phyloP scores from a whole-genome alignment of 1,140 invertebrate genomes.

The Armadillidium nasatum region DNA sequence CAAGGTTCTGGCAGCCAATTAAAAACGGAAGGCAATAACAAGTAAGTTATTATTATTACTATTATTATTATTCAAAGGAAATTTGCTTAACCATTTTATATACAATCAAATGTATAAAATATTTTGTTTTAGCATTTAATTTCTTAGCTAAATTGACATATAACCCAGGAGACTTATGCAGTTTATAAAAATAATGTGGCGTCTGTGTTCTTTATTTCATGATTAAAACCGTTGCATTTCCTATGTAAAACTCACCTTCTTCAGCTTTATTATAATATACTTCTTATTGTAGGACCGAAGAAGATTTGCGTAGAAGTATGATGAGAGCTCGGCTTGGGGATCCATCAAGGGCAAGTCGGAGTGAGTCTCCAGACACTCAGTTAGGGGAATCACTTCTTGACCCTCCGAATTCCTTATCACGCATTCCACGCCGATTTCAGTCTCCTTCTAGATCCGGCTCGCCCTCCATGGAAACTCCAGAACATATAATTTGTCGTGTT shows the following conservation, averaged over 20 bases:
- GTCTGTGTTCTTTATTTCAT: too few relatives aligned
- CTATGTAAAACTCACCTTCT: neutral
- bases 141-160: too few relatives aligned
- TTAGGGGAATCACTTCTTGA: conserved; percentile 53
- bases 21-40: too few relatives aligned
- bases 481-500: conserved; percentile 48
- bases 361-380: conserved; percentile 45
- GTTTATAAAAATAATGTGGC: too few relatives aligned
- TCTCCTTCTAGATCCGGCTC: conserved; percentile 49
- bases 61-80: too few relatives aligned
- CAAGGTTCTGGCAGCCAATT: too few relatives aligned
- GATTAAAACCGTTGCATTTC: too few relatives aligned
- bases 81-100: too few relatives aligned
- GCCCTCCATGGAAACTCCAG: conserved; percentile 50
- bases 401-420: conserved; percentile 48
- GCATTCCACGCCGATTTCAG: conserved; percentile 49
- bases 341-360: conserved; percentile 32
- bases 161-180: too few relatives aligned
- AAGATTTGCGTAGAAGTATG: conserved; percentile 39
- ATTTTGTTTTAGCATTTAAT: too few relatives aligned
- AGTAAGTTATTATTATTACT: too few relatives aligned
- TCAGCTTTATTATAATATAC: neutral
- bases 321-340: conserved; percentile 41
- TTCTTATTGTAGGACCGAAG: conserved; percentile 26
- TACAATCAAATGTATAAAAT: too few relatives aligned